Evolutionary conservation across 2,797 vertebrate species (phyloP).

Genomic region (Notolabrus celidotus): DNA sequence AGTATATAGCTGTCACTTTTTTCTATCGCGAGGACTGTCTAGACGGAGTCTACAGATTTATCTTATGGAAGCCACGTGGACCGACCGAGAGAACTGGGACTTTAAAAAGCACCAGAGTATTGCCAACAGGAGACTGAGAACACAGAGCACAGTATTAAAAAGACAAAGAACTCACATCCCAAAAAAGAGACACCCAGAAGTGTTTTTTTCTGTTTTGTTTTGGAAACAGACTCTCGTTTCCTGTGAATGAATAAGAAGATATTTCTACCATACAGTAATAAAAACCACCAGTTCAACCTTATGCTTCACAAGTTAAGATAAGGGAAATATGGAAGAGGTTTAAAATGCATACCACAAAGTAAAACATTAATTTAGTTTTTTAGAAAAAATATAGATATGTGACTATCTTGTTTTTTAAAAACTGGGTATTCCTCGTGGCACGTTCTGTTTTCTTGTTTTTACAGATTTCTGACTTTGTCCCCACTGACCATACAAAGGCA

Average conservation of each 20-base stretch:
- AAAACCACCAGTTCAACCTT: slow-evolving; percentile 87
- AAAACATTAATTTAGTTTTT: slow-evolving; percentile 94
- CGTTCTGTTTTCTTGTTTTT: slow-evolving; percentile 74
- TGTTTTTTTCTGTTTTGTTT: slow-evolving; percentile 62
- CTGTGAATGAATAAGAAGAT: slow-evolving; percentile 66
- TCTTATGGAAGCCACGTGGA: slow-evolving; percentile 81
- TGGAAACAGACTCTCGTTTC: slow-evolving; percentile 82
- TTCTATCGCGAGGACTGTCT: slow-evolving; percentile 59
- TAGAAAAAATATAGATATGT: slow-evolving; percentile 95
- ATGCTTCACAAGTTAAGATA: slow-evolving; percentile 87
- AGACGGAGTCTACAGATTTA: slow-evolving; percentile 56
- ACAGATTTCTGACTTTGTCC: slow-evolving; percentile 80
- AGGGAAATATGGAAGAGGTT: slow-evolving; percentile 85
- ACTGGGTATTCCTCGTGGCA: slow-evolving; percentile 83
- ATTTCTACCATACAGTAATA: slow-evolving; percentile 82
- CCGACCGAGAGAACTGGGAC: slow-evolving; percentile 77
- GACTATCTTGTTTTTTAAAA: slow-evolving; percentile 85
- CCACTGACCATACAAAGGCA: slow-evolving; percentile 55
- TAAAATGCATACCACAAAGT: slow-evolving; percentile 81
- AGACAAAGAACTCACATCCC: slow-evolving; percentile 76
- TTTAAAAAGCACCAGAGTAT: slow-evolving; percentile 78
- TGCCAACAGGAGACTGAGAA: slow-evolving; percentile 83
- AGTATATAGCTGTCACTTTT: slow-evolving; percentile 83
- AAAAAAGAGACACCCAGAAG: slow-evolving; percentile 62
- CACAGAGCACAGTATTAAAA: slow-evolving; percentile 81